Evolutionary conservation across 1,140 invertebrate species (phyloP), one percentile per base, ranked within the genome.

Genomic region (Epicauta chinensis): DNA sequence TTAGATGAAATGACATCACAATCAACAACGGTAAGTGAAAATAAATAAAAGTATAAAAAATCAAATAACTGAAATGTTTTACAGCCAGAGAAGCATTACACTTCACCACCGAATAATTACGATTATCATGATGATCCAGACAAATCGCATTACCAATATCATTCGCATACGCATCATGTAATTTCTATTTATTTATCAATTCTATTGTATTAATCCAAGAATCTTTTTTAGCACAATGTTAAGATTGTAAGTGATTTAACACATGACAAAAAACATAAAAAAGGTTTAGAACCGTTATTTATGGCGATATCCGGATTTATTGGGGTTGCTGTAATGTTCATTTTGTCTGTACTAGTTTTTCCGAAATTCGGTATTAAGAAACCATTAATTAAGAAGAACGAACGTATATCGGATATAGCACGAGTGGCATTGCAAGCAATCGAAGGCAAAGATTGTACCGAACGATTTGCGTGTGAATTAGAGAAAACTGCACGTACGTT

Each of bases 231-330:
- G 68, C 68, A 70, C 42, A 68, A 68, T 42, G 55, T 70, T 12
- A 63, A 66, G 35, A 66, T 70, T 30, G 49, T 43, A 3, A 61
- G 54, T 45, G 23, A 38, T 23, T 10, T 32, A 44, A 39, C 12
- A 38, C 44, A 10, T 1, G 48, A 58, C 6, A 55, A 61, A 31
- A 58, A 67, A 43, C 58, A 62, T 40, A 58, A 56, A 16, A 66
- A 65, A 55, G 50, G 37, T 5, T 46, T 73, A 16, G 71, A 74
- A 46, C 73, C 73, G 3, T 48, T 75, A 4, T 73, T 75, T 50
- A 67, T 74, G 68, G 73, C 73, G 4, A 70, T 74, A 54, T 70
- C 71, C 1, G 71, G 73, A 4, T 75, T 75, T 49, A 65, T 75
- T 29, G 71, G 72, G 4, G 70, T 75, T 62, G 71, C 73, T 0